Evolutionary conservation across 2,113 vertebrate genomes (phyloP).

Genomic region (Hucho hucho): DNA sequence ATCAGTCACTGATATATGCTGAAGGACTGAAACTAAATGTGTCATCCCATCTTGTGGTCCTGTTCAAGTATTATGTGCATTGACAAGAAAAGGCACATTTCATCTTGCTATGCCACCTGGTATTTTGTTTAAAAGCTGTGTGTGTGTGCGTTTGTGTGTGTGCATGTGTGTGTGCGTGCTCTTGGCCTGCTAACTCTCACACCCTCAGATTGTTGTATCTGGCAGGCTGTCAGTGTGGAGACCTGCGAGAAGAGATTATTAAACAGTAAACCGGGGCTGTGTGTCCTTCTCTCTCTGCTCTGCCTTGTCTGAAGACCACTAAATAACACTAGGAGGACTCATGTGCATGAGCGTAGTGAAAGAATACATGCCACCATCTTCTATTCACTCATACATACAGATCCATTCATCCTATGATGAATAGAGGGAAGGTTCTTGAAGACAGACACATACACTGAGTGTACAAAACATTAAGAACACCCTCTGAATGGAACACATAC

Average conservation of each 20-base stretch:
- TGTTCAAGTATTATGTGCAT: too few species aligned
- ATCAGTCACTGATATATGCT: too few species aligned
- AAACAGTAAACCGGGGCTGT: slow-evolving; percentile 12
- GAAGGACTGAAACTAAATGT: neutral
- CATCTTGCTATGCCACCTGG: too few species aligned
- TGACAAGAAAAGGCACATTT: too few species aligned
- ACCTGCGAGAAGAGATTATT: slow-evolving; percentile 6
- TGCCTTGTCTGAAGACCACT: neutral
- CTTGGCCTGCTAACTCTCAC: slow-evolving; percentile 4
- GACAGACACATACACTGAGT: neutral
- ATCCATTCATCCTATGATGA: too few species aligned
- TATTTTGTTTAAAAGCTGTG: too few species aligned
- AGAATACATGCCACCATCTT: neutral
- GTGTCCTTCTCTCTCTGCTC: neutral
- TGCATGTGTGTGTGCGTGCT: too few species aligned
- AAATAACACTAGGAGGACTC: neutral
- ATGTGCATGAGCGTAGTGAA: neutral
- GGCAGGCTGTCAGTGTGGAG: neutral
- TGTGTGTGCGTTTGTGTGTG: neutral
- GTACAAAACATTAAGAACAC: too few species aligned
- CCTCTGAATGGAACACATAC: too few species aligned
- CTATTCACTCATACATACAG: neutral
- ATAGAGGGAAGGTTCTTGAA: too few species aligned
- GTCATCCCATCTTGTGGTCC: neutral
- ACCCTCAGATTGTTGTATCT: slow-evolving; percentile 19